Conservation (phyloP, 2,113 vertebrate species). For the Peromyscus californicus region DNA sequence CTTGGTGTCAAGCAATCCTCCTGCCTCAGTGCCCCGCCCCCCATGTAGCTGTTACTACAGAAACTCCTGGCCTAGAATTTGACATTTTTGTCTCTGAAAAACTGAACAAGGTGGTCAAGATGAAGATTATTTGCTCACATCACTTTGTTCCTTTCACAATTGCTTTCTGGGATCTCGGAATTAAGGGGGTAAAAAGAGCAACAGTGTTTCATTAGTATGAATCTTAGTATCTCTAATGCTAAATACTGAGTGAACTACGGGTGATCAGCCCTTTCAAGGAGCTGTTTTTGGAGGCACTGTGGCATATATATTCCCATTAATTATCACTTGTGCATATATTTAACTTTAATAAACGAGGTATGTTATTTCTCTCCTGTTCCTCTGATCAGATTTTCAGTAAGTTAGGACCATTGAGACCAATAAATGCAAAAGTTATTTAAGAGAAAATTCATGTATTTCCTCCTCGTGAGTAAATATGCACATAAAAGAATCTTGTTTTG, state of each 20-base stretch:
- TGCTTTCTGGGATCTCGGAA: background rate
- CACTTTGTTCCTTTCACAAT: background rate
- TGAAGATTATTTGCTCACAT: background rate
- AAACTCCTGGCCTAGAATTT: conserved; percentile 23
- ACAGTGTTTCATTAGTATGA: background rate
- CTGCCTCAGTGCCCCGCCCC: background rate
- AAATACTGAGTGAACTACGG: background rate
- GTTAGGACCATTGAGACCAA: conserved; percentile 4
- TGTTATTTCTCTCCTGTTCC: background rate
- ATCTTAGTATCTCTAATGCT: background rate
- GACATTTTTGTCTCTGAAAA: conserved; percentile 4
- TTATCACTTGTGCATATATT: background rate
- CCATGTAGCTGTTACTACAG: too few relatives aligned
- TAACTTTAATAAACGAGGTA: background rate
- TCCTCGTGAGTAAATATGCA: conserved; percentile 8
- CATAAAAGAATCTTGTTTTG: background rate
- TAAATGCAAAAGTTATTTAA: background rate
- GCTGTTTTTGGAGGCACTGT: background rate
- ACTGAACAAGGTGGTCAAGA: background rate
- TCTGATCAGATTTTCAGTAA: conserved; percentile 5
- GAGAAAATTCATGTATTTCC: background rate
- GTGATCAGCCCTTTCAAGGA: background rate
- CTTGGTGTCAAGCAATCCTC: background rate
- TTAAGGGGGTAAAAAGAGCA: background rate
- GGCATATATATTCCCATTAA: background rate